phyloP scores from a whole-genome alignment of 2,888 invertebrate genomes.

The Polydrusus tereticollis region DNA sequence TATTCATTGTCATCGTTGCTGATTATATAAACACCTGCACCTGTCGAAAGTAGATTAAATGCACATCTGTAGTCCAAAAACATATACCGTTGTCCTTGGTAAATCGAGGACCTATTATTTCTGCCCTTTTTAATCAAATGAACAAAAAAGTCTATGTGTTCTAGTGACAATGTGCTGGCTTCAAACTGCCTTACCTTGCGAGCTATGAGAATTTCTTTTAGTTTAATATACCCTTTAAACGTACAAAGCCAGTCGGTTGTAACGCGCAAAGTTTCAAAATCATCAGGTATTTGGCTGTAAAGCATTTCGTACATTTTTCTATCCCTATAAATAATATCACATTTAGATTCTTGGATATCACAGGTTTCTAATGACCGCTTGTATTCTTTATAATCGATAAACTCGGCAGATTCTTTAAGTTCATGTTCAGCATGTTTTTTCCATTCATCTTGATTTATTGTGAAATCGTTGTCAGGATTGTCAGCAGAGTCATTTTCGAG shows the following conservation, averaged over 20 bases:
- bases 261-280: slow-evolving; percentile 13
- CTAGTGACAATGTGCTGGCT: background rate
- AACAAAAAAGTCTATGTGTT: slow-evolving; percentile 22
- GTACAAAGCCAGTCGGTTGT: slow-evolving; percentile 35
- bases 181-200: background rate
- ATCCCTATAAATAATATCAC: slow-evolving; percentile 7
- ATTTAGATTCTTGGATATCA: slow-evolving; percentile 1
- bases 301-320: background rate
- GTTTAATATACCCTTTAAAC: slow-evolving; percentile 30
- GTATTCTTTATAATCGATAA: slow-evolving; percentile 19
- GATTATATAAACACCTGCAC: slow-evolving; percentile 16
- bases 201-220: slow-evolving; percentile 10
- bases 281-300: slow-evolving; percentile 2
- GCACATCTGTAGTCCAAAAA: slow-evolving; percentile 19
- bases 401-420: background rate
- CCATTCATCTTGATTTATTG: background rate
- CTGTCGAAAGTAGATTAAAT: background rate
- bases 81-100: background rate
- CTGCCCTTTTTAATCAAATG: background rate
- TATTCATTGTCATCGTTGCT: background rate
- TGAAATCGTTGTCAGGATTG: background rate
- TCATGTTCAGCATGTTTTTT: background rate
- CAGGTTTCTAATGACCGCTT: background rate
- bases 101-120: background rate
- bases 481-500: background rate